Conservation (phyloP, 53 echinoderm and acorn worm genomes). For the Henricia sp. region DNA sequence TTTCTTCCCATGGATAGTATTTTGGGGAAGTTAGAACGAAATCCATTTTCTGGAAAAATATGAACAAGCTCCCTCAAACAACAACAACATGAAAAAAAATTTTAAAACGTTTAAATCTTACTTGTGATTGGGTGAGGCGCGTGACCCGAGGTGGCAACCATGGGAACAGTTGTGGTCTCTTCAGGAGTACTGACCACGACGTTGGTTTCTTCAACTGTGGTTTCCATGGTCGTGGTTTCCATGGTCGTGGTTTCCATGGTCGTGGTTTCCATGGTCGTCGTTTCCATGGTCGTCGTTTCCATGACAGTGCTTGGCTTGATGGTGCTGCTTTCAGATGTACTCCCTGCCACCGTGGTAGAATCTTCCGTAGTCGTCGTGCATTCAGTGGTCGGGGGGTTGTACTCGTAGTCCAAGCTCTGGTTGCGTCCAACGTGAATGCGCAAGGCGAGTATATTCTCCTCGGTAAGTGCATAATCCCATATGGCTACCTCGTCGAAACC, state of each 20-base stretch:
- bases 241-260: neutral
- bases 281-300: neutral
- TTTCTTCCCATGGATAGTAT: too few species aligned
- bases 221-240: neutral
- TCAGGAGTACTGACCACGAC: too few species aligned
- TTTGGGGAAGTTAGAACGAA: too few species aligned
- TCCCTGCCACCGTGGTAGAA: neutral
- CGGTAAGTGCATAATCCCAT: neutral
- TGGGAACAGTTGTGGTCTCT: too few species aligned
- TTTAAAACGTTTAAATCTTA: too few species aligned
- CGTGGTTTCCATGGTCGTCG: neutral
- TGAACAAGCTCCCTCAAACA: too few species aligned
- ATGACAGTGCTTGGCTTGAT: too few species aligned
- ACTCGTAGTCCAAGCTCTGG: constrained; percentile 6
- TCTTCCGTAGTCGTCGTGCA: neutral
- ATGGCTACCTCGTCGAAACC: constrained; percentile 61
- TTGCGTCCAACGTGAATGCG: constrained; percentile 47
- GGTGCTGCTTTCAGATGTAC: neutral
- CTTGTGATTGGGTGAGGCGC: too few species aligned
- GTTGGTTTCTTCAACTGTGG: constrained; percentile 2
- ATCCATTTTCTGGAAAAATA: too few species aligned
- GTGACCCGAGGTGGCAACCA: too few species aligned
- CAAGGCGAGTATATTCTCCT: constrained; percentile 30
- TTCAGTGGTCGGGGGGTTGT: constrained; percentile 18
- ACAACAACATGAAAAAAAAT: too few species aligned